Conservation (phyloP, 1,140 invertebrate species). For the Conus ventricosus region DNA sequence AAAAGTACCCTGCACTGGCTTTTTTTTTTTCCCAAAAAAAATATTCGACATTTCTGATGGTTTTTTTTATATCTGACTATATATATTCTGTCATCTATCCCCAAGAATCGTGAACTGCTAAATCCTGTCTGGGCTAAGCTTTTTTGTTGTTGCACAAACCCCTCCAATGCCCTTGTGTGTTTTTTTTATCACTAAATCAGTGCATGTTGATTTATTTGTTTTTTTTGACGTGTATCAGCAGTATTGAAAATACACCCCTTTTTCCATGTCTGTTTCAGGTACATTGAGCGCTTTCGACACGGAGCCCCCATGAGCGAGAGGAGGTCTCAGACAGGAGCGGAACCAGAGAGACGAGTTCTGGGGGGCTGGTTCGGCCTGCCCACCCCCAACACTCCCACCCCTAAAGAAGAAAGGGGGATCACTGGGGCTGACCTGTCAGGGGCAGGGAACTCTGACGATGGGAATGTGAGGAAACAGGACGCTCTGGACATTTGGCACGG, state of each 20-base stretch:
- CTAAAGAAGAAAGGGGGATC: constrained; percentile 7
- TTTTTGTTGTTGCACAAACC: no score
- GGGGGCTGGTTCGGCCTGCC: constrained; percentile 54
- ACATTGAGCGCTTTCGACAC: constrained; percentile 62
- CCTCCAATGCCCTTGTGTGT: no score
- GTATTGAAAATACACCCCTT: neutral
- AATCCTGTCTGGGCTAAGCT: no score
- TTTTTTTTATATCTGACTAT: no score
- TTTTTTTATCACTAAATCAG: no score
- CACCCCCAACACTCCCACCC: constrained; percentile 25
- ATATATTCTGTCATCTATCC: no score
- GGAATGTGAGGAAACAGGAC: constrained; percentile 20
- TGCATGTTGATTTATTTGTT: no score
- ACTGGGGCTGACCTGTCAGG: neutral
- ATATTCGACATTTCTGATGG: no score
- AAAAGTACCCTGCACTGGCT: no score
- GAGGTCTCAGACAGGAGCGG: constrained; percentile 46
- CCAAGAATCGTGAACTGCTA: no score
- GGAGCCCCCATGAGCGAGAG: constrained; percentile 62
- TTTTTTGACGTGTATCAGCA: no score
- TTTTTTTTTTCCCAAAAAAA: no score
- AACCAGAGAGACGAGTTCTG: constrained; percentile 60
- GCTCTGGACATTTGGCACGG: neutral
- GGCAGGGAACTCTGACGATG: constrained; percentile 11
- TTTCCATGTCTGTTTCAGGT: constrained; percentile 41